These are phyloP conservation scores for Ichneumoninae sp. DNA, from an alignment of 2,888 invertebrate genomes.

Conservation along the genomic window DNA sequence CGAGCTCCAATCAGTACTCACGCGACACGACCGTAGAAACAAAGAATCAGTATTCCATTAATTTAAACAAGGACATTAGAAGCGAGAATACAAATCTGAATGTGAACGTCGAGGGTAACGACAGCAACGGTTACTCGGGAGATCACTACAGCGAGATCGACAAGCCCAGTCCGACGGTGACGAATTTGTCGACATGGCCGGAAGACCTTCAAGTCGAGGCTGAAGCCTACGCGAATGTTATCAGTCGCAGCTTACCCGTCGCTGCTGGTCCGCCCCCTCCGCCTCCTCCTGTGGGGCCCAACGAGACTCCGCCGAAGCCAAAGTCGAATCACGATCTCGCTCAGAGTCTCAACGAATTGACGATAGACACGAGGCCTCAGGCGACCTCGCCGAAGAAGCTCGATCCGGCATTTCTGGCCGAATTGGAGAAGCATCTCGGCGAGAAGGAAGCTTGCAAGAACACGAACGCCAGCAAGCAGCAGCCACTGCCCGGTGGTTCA, in stretches of 20 bases:
- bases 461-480: slow-evolving; percentile 81
- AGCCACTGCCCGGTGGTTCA: slow-evolving; percentile 29
- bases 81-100: slow-evolving; percentile 78
- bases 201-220: slow-evolving; percentile 76
- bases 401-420: slow-evolving; percentile 87
- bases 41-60: slow-evolving; percentile 73
- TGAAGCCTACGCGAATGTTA: slow-evolving; percentile 78
- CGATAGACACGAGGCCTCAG: slow-evolving; percentile 71
- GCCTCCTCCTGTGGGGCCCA: slow-evolving; percentile 73
- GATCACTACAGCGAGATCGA: slow-evolving; percentile 81
- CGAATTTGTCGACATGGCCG: slow-evolving; percentile 77
- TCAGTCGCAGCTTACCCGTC: slow-evolving; percentile 60
- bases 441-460: slow-evolving; percentile 84
- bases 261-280: slow-evolving; percentile 52
- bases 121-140: slow-evolving; percentile 68
- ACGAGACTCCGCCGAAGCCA: slow-evolving; percentile 77
- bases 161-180: slow-evolving; percentile 70
- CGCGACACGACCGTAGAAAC: slow-evolving; percentile 66
- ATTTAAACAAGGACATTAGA: slow-evolving; percentile 75
- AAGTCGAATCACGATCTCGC: slow-evolving; percentile 79
- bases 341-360: slow-evolving; percentile 76
- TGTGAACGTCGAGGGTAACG: slow-evolving; percentile 70
- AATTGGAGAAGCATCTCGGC: slow-evolving; percentile 88
- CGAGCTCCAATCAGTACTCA: slow-evolving; percentile 64
- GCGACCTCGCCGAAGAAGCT: slow-evolving; percentile 84